These are phyloP conservation scores for Paedocypris sp. DNA, from an alignment of 2,113 vertebrate genomes.

Conservation along the genomic window DNA sequence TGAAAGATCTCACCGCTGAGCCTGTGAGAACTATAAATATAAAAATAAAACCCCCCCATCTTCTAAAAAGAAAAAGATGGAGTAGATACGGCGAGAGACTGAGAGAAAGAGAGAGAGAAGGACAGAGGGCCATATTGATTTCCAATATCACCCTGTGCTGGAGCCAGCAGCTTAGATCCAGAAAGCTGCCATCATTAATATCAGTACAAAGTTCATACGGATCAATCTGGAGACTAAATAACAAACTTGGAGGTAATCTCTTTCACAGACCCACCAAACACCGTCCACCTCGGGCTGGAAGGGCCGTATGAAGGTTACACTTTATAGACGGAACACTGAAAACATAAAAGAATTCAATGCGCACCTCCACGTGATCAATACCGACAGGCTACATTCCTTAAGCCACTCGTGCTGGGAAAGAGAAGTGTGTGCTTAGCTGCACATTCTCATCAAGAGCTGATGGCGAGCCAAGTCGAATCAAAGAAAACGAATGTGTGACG, in stretches of 20 bases:
- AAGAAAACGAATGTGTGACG: conserved; percentile 16
- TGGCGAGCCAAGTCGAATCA: conserved; percentile 1
- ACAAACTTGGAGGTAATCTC: conserved; percentile 27
- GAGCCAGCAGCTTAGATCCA: conserved; percentile 5
- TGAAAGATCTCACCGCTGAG: background rate
- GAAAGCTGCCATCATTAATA: conserved; percentile 31
- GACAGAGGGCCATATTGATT: conserved; percentile 26
- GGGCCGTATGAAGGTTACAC: conserved; percentile 2
- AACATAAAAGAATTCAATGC: background rate
- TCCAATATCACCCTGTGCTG: conserved; percentile 15
- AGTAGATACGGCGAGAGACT: background rate
- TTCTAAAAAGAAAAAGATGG: background rate
- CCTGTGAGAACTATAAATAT: background rate
- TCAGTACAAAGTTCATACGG: conserved; percentile 28
- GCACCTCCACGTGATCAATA: background rate
- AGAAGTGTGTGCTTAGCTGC: background rate
- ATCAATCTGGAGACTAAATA: conserved; percentile 31
- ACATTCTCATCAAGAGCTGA: conserved; percentile 22
- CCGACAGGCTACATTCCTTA: too few relatives aligned
- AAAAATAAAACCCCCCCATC: background rate
- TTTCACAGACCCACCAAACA: background rate
- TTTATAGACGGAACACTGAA: background rate
- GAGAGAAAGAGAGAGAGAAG: background rate
- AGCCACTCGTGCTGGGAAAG: too few relatives aligned
- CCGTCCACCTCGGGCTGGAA: background rate